Evolutionary conservation across 1,140 invertebrate genomes (phyloP).

Genomic region (Ylistrum balloti): DNA sequence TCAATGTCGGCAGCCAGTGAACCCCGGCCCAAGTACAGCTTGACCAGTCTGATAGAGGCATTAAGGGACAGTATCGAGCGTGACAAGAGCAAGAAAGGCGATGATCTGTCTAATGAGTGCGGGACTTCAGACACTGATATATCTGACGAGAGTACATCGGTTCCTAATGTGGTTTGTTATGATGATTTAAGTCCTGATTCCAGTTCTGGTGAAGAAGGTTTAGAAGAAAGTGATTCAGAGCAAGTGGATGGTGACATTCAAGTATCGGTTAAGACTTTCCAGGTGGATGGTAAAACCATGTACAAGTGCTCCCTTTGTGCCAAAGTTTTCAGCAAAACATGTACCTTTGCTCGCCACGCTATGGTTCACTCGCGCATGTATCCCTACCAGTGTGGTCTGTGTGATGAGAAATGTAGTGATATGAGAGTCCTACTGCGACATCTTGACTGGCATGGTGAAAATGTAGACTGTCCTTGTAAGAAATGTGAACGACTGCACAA

Average conservation of each 20-base stretch:
- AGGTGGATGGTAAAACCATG: slow-evolving; percentile 60
- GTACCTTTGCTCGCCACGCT: slow-evolving; percentile 58
- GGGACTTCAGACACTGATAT: background rate
- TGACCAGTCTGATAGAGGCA: slow-evolving; percentile 58
- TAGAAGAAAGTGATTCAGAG: background rate
- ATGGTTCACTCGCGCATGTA: slow-evolving; percentile 57
- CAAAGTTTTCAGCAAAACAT: slow-evolving; percentile 57
- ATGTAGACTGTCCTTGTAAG: slow-evolving; percentile 61
- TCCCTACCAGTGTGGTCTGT: slow-evolving; percentile 61
- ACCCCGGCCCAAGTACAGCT: slow-evolving; percentile 54
- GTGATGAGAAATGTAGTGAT: slow-evolving; percentile 58
- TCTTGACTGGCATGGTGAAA: slow-evolving; percentile 58
- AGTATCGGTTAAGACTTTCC: slow-evolving; percentile 56
- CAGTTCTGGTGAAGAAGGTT: background rate
- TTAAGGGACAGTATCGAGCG: slow-evolving; percentile 59
- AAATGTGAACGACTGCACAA: slow-evolving; percentile 60
- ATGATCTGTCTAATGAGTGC: background rate
- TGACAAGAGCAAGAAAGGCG: slow-evolving; percentile 43
- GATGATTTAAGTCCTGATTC: slow-evolving; percentile 52
- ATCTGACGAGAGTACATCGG: background rate
- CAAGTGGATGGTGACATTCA: slow-evolving; percentile 49
- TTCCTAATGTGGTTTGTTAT: background rate
- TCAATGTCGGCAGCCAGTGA: slow-evolving; percentile 47
- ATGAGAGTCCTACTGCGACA: slow-evolving; percentile 59
- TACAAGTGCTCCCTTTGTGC: slow-evolving; percentile 57